phyloP scores from a whole-genome alignment of 2,797 vertebrate genomes.

The Orestias chungarensis region DNA sequence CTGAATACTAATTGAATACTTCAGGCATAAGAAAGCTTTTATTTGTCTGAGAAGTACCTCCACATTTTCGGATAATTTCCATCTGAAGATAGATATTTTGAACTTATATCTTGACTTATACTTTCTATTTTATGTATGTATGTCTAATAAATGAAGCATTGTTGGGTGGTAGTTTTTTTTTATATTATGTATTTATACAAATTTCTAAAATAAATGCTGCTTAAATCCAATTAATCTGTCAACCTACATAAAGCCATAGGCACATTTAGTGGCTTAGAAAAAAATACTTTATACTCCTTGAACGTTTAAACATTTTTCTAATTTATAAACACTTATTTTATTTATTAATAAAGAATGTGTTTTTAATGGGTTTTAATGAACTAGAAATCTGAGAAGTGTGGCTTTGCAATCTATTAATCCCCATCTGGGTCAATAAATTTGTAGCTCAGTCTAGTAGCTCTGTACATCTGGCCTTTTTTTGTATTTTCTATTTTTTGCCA shows the following conservation, averaged over 20 bases:
- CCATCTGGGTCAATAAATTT: too few relatives aligned
- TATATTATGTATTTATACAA: not conserved
- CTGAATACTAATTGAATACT: not conserved
- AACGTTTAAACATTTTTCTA: too few relatives aligned
- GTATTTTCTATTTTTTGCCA: not conserved
- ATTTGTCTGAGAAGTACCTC: not conserved
- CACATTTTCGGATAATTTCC: not conserved
- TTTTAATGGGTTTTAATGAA: too few relatives aligned
- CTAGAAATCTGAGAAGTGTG: too few relatives aligned
- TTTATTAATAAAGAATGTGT: too few relatives aligned
- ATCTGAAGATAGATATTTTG: not conserved
- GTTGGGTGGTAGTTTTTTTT: not conserved
- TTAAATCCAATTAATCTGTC: not conserved
- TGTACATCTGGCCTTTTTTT: too few relatives aligned
- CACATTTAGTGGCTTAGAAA: not conserved
- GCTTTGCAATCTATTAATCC: too few relatives aligned
- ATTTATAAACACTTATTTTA: too few relatives aligned
- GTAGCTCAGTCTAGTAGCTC: too few relatives aligned
- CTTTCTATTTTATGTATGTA: not conserved
- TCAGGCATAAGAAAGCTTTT: not conserved
- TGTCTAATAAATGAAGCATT: not conserved
- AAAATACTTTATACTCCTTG: too few relatives aligned
- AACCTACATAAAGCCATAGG: not conserved
- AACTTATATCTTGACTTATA: not conserved
- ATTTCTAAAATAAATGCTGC: not conserved